phyloP scores from a whole-genome alignment of 2,113 vertebrate genomes.

The Rallus limicola region DNA sequence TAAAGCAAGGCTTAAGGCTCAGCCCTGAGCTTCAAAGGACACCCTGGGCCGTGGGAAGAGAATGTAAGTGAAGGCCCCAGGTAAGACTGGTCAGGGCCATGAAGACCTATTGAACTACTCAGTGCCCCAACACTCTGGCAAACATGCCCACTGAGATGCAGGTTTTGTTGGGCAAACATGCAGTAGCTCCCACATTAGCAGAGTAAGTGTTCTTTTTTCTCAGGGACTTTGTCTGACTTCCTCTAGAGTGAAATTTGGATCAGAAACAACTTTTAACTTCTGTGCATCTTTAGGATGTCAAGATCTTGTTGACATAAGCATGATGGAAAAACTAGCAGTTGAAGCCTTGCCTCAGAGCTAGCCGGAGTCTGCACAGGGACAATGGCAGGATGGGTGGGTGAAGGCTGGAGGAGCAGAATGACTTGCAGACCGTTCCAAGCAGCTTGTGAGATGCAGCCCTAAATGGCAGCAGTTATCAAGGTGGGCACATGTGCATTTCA shows the following conservation, averaged over 20 bases:
- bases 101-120: not conserved
- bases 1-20: not conserved
- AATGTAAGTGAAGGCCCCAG: not conserved
- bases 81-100: not conserved
- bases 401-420: not conserved
- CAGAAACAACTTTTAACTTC: not conserved
- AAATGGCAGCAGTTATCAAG: not conserved
- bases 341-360: not conserved
- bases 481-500: accelerated
- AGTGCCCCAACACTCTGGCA: not conserved
- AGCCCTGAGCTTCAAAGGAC: not conserved
- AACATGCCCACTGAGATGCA: accelerated
- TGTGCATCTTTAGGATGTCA: not conserved
- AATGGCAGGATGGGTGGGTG: not conserved
- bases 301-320: not conserved
- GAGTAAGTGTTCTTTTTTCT: not conserved
- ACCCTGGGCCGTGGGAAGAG: accelerated
- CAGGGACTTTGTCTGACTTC: not conserved
- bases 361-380: not conserved
- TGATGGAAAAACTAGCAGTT: not conserved
- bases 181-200: not conserved
- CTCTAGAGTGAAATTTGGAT: not conserved
- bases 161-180: not conserved
- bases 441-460: not conserved
- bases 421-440: not conserved